Conservation (phyloP, 2,888 invertebrate genomes). For the Acleris emargana region DNA sequence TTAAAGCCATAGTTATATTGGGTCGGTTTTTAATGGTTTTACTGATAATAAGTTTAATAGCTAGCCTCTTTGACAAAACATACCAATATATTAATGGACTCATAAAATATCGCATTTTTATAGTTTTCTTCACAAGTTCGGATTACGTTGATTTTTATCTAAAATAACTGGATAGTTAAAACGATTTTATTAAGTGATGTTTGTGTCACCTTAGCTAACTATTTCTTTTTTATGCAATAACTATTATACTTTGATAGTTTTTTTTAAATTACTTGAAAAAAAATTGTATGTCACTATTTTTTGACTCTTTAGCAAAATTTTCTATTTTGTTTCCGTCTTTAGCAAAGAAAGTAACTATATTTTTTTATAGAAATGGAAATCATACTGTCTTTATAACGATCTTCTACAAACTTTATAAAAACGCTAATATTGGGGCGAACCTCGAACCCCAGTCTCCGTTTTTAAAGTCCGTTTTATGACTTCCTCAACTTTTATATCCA, state of each 20-base stretch:
- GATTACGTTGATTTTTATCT: not conserved
- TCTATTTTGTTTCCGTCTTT: too few species aligned
- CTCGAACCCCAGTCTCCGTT: slow-evolving; percentile 42
- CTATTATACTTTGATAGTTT: not conserved
- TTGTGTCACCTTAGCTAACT: not conserved
- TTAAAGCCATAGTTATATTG: too few species aligned
- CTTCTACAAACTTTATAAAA: not conserved
- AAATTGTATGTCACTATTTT: too few species aligned
- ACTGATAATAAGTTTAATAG: too few species aligned
- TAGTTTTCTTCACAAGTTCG: not conserved
- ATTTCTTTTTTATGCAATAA: not conserved
- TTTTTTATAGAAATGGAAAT: too few species aligned
- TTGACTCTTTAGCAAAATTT: too few species aligned
- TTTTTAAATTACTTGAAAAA: too few species aligned
- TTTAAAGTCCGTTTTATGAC: slow-evolving; percentile 52
- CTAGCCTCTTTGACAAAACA: too few species aligned
- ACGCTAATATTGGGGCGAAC: slow-evolving; percentile 11
- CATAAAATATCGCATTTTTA: not conserved
- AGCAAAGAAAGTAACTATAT: too few species aligned
- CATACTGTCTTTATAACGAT: too few species aligned
- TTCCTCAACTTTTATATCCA: slow-evolving; percentile 48
- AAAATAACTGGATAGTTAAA: not conserved
- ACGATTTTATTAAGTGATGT: not conserved
- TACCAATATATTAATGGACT: not conserved
- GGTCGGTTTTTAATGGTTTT: too few species aligned